These are phyloP conservation scores for Tetrapedia diversipes DNA, from an alignment of 2,888 invertebrate species.

Conservation along the genomic window DNA sequence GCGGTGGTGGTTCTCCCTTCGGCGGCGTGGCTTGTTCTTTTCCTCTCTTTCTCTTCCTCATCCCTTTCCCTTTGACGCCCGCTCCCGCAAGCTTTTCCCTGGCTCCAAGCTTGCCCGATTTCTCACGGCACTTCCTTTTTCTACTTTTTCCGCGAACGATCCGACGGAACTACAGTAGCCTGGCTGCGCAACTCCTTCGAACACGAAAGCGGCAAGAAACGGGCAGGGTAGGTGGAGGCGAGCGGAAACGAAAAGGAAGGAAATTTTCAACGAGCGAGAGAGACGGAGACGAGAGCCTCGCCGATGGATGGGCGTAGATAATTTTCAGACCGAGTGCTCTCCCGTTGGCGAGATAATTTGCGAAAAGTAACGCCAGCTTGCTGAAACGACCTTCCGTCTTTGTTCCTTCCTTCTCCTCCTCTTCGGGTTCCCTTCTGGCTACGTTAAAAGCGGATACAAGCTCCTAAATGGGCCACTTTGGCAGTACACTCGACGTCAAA, in stretches of 20 bases:
- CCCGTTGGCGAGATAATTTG: constrained; percentile 71
- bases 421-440: constrained; percentile 11
- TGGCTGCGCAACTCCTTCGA: constrained; percentile 42
- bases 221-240: neutral
- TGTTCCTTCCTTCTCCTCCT: constrained; percentile 7
- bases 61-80: neutral
- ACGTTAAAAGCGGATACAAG: constrained; percentile 29
- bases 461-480: constrained; percentile 60
- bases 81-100: neutral
- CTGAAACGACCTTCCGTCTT: constrained; percentile 45
- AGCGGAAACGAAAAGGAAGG: constrained; percentile 12
- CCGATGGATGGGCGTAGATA: constrained; percentile 64
- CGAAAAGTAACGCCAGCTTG: constrained; percentile 68
- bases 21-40: constrained; percentile 56
- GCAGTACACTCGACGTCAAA: constrained; percentile 47
- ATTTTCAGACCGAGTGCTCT: constrained; percentile 69
- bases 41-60: constrained; percentile 36
- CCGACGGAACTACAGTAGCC: constrained; percentile 52
- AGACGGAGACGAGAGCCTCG: constrained; percentile 10
- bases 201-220: constrained; percentile 1
- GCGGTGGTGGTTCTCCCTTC: constrained; percentile 51
- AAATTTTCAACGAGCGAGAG: constrained; percentile 3
- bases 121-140: constrained; percentile 53
- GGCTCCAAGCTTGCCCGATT: constrained; percentile 41
- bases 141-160: neutral